Percentiles rank a stretch among this genome's conserved stretches.
Evolutionary conservation across 2,113 vertebrate species (phyloP).

Genomic region (Murina feae): DNA sequence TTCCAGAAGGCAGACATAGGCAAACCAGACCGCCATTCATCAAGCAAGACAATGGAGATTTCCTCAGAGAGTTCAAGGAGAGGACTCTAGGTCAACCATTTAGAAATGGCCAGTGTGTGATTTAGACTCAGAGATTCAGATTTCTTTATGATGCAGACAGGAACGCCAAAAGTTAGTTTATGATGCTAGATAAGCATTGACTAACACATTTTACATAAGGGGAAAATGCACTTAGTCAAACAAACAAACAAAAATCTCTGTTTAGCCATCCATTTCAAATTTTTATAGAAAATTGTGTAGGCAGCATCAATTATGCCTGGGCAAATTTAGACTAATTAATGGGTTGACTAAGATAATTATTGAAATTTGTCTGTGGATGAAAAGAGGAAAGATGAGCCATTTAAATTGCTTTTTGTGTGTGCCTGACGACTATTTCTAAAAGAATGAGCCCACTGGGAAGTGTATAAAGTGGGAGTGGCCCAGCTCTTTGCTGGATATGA

Average conservation of each 20-base stretch:
- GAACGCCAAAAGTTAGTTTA: neutral
- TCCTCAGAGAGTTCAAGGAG: neutral
- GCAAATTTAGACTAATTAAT: constrained; percentile 80
- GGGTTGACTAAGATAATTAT: constrained; percentile 79
- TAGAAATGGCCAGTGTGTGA: neutral
- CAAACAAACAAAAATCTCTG: constrained; percentile 70
- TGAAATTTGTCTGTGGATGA: constrained; percentile 78
- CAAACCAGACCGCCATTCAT: neutral
- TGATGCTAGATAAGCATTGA: constrained; percentile 58
- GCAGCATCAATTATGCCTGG: constrained; percentile 77
- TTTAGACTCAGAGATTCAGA: neutral
- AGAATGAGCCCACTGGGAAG: constrained; percentile 65
- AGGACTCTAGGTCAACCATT: neutral
- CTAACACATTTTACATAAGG: constrained; percentile 61
- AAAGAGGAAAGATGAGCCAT: constrained; percentile 77
- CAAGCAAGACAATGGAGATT: neutral
- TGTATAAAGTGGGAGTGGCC: constrained; percentile 60
- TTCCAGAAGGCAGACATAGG: neutral
- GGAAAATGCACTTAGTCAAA: constrained; percentile 70
- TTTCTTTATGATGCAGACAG: constrained; percentile 27
- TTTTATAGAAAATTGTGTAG: constrained; percentile 79
- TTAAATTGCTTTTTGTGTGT: constrained; percentile 74
- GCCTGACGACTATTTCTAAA: constrained; percentile 71
- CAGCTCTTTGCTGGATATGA: constrained; percentile 42
- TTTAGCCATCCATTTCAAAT: constrained; percentile 77